Evolutionary conservation across 2,888 invertebrate species (phyloP).

Genomic region (Eustalomyia histrio): DNA sequence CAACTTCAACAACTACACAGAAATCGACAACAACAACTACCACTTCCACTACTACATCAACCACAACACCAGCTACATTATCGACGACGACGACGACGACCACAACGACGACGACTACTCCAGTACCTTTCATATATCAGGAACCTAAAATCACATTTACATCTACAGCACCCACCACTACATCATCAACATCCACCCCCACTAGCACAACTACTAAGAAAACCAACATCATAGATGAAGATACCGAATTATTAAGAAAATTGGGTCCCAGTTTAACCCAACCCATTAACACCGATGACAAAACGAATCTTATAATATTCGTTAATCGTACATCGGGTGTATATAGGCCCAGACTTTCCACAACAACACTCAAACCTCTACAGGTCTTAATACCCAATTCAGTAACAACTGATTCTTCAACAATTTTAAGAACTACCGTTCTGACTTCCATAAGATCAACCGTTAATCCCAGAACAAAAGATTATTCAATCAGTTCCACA

Average conservation of each 20-base stretch:
- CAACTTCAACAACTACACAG: conserved; percentile 19
- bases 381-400: conserved; percentile 68
- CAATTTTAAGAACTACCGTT: conserved; percentile 80
- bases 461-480: conserved; percentile 72
- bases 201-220: conserved; percentile 41
- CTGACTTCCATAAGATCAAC: conserved; percentile 79
- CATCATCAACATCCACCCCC: conserved; percentile 13
- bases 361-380: conserved; percentile 66
- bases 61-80: conserved; percentile 29
- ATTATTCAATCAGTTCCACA: conserved; percentile 19
- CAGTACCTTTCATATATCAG: conserved; percentile 32
- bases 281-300: conserved; percentile 74
- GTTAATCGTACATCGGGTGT: conserved; percentile 77
- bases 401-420: conserved; percentile 79
- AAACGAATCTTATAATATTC: conserved; percentile 77
- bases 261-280: conserved; percentile 73
- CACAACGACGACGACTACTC: conserved; percentile 45
- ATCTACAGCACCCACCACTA: conserved; percentile 15
- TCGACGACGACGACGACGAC: conserved; percentile 24
- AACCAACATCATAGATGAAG: conserved; percentile 71
- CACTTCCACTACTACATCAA: conserved; percentile 23
- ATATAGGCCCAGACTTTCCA: conserved; percentile 59
- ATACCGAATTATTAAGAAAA: conserved; percentile 71
- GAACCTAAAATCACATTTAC: conserved; percentile 39
- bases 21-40: conserved; percentile 49